Base-by-base conservation (phyloP, 1,140 invertebrate genomes). In the Asobara japonica region DNA sequence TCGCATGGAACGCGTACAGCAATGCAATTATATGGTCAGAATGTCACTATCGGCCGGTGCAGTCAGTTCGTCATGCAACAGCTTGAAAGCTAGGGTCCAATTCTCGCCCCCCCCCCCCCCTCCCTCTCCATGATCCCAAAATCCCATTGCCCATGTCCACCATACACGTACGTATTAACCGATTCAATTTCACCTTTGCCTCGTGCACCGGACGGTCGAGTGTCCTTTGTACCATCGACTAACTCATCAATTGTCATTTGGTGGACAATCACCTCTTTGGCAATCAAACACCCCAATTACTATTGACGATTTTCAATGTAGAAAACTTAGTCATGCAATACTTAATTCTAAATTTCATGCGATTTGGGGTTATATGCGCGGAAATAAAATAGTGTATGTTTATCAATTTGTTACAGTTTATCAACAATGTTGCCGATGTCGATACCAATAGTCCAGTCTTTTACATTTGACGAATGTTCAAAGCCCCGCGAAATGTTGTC, bases 31-130 rank as follows among this genome's bases (percentile, higher is more conserved):
- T 78, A 80, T 78, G 72, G 74, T 67, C 51, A 48, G 65, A 74
- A 76, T 69, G 80, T 81, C 80, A 79, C 56, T 76, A 79, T 80
- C 76, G 77, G 79, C 77, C 56, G 80, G 73, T 27, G 72, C 76
- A 69, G 31, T 74, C 51, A 74, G 76, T 82, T 79, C 76, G 78
- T 82, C 78, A 80, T 79, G 80, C 76, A 82, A 79, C 80, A 82
- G 80, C 80, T 82, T 79, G 79, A 66, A 74, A 74, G 71, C 66
- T 45, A 45, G 33, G 10, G 45, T 45, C 20, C 31, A 16, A 38
- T 33, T 64, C 29, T 71, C 56, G n/a, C 60, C 8, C 51, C 11
- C 10, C 36, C 36, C 36, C 7, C 36, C 36, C 36, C 36, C 36
- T 38, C 3, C 41, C 41, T 16, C 13, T 45, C 20, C 25, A 29